phyloP scores from a whole-genome alignment of 2,113 vertebrate genomes.

The Microcebus jonahi region DNA sequence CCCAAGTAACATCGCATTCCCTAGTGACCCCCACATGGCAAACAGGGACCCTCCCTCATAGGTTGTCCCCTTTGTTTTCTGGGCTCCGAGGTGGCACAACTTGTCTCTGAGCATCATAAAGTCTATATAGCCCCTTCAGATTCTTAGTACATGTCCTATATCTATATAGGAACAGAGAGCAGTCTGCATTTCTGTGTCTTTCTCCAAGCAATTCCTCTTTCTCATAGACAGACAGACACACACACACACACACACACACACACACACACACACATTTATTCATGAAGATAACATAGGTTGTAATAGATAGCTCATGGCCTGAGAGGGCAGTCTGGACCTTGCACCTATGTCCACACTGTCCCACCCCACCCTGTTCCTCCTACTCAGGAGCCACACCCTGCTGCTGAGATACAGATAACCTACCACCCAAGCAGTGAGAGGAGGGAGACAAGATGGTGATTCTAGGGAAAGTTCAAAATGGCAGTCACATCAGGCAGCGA shows the following conservation, averaged over 20 bases:
- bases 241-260: not conserved
- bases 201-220: not conserved
- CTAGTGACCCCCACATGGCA: not conserved
- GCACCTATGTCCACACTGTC: not conserved
- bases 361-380: not conserved
- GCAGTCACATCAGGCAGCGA: not conserved
- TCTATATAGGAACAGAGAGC: accelerated
- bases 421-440: not conserved
- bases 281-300: not conserved
- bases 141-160: not conserved
- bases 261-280: not conserved
- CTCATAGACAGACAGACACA: not conserved
- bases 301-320: not conserved
- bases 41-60: accelerated
- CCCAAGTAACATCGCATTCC: not conserved
- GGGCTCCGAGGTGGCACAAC: too few species aligned
- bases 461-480: not conserved
- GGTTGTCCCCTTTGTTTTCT: not conserved
- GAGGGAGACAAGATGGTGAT: not conserved
- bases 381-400: accelerated
- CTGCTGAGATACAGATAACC: not conserved
- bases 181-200: not conserved
- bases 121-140: not conserved
- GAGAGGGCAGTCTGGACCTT: not conserved
- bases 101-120: not conserved